A percentile compares a stretch with the other conserved stretches of the same genome.
Evolutionary conservation across 2,888 invertebrate species (phyloP).

Genomic region (Aricia artaxerxes): DNA sequence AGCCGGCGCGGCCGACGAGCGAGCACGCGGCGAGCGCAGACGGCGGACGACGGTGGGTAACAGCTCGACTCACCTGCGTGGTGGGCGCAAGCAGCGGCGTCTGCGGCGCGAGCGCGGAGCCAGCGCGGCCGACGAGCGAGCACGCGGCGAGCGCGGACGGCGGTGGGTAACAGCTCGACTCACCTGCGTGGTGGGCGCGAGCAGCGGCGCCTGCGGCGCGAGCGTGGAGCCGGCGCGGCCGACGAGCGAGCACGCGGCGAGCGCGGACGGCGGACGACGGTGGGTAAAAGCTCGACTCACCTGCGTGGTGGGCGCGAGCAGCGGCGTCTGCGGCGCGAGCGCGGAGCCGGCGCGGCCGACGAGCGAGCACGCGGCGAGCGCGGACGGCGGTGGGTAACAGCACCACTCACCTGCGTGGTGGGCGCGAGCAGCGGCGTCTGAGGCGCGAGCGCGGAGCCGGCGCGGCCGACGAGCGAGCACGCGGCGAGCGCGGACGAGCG

Average conservation of each 20-base stretch:
- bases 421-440: slow-evolving; percentile 83
- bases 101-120: slow-evolving; percentile 86
- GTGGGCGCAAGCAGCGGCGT: slow-evolving; percentile 81
- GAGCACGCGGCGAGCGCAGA: slow-evolving; percentile 85
- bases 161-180: slow-evolving; percentile 85
- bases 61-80: slow-evolving; percentile 67
- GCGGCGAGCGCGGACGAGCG: slow-evolving; percentile 84
- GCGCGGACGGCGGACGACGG: slow-evolving; percentile 82
- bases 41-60: slow-evolving; percentile 84
- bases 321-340: slow-evolving; percentile 85
- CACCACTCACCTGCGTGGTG: slow-evolving; percentile 56
- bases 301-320: slow-evolving; percentile 68
- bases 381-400: slow-evolving; percentile 86
- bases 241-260: slow-evolving; percentile 85
- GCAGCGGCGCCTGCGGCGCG: slow-evolving; percentile 85
- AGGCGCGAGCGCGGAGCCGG: slow-evolving; percentile 86
- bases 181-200: slow-evolving; percentile 80
- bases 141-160: slow-evolving; percentile 84
- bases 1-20: slow-evolving; percentile 85
- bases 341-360: slow-evolving; percentile 85
- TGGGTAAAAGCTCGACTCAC: slow-evolving; percentile 83
- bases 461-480: slow-evolving; percentile 85
- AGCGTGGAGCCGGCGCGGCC: slow-evolving; percentile 85
- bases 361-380: slow-evolving; percentile 85
- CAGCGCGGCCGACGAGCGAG: slow-evolving; percentile 85